Conservation (phyloP, 2,113 vertebrate species). For the Piaya cayana region DNA sequence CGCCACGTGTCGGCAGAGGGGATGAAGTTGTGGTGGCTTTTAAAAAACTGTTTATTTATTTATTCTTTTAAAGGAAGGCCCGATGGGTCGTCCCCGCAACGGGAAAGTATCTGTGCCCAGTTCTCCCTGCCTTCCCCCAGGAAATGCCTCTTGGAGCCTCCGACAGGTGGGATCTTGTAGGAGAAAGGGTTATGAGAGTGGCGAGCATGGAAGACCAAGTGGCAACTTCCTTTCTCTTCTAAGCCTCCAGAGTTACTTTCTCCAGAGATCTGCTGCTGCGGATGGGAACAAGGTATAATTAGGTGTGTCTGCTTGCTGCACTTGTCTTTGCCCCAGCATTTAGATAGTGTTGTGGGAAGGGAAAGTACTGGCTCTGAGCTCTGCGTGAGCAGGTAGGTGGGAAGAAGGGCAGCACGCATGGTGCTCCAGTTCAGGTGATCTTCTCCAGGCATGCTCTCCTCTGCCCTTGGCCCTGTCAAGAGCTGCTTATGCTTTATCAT, state of each 20-base stretch:
- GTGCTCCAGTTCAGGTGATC: accelerated
- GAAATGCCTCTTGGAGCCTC: not conserved
- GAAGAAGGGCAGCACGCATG: accelerated
- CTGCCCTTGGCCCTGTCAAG: not conserved
- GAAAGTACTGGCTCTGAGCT: not conserved
- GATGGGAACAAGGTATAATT: accelerated
- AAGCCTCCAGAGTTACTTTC: not conserved
- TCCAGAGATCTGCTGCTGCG: no score
- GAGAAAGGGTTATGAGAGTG: not conserved
- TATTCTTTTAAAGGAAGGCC: accelerated
- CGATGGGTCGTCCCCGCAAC: accelerated
- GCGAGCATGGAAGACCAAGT: not conserved
- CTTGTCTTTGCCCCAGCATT: not conserved
- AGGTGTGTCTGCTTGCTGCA: not conserved
- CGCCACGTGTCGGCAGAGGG: no score
- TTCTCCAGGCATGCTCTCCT: not conserved
- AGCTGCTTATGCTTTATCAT: not conserved
- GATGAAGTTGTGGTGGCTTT: not conserved
- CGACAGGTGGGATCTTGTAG: not conserved
- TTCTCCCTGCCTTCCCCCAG: not conserved
- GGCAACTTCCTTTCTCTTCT: not conserved
- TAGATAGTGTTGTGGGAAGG: accelerated
- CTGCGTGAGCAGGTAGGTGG: not conserved
- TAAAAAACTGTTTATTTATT: no score
- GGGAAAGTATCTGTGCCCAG: accelerated